These are phyloP conservation scores for Parambassis ranga DNA, from an alignment of 2,797 vertebrate species.

Conservation along the genomic window DNA sequence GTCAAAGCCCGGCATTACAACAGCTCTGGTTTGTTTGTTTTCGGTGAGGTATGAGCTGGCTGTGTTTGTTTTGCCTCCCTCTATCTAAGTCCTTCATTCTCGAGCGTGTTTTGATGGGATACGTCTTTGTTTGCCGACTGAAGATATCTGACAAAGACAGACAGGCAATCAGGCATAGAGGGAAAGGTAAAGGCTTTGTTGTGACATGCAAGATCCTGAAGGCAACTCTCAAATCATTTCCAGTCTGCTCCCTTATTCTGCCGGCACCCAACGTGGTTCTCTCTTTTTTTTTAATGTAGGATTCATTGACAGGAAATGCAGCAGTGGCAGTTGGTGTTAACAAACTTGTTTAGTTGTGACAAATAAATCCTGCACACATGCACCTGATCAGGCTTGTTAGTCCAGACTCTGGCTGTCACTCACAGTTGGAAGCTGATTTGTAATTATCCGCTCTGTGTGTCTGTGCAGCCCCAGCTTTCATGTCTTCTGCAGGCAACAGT, in stretches of 20 bases:
- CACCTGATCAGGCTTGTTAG: no score
- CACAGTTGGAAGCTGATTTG: not conserved
- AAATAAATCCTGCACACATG: no score
- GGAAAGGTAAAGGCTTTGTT: slow-evolving; percentile 11
- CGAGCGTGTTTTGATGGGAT: not conserved
- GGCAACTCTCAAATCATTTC: not conserved
- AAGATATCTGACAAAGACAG: slow-evolving; percentile 7
- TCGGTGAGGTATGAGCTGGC: not conserved
- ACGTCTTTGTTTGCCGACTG: slow-evolving; percentile 11
- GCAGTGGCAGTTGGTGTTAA: slow-evolving; percentile 23
- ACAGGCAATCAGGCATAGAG: slow-evolving; percentile 1
- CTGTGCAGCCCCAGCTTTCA: not conserved
- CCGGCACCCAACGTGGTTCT: no score
- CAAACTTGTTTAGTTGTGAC: not conserved
- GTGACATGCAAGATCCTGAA: slow-evolving; percentile 40
- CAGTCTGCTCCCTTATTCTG: not conserved
- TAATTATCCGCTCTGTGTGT: slow-evolving; percentile 8
- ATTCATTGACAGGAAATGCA: slow-evolving; percentile 32
- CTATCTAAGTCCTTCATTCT: not conserved
- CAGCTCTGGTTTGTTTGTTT: not conserved
- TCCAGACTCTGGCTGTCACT: not conserved
- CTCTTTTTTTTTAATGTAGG: no score
- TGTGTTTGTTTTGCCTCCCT: slow-evolving; percentile 25
- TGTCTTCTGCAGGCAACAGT: not conserved
- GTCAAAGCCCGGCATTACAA: not conserved